phyloP scores from a whole-genome alignment of 2,797 vertebrate genomes.

The Tachyglossus aculeatus region DNA sequence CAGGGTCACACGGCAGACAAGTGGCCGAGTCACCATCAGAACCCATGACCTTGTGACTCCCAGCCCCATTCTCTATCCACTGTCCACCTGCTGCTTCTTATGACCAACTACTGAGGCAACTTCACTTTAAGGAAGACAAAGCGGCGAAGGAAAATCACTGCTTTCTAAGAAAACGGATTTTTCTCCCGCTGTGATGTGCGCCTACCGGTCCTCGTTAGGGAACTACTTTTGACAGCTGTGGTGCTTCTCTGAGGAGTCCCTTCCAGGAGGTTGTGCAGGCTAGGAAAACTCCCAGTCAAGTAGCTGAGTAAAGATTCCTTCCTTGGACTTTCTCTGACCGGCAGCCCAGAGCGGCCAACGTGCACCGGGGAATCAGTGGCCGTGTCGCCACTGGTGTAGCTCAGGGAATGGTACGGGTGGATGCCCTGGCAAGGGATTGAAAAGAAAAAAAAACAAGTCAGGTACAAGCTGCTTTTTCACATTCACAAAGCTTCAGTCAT shows the following conservation, averaged over 20 bases:
- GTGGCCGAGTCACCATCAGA: no score
- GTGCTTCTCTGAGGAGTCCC: conserved; percentile 87
- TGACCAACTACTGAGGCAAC: no score
- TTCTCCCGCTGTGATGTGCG: no score
- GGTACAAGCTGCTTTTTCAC: no score
- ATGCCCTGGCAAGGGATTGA: conserved; percentile 85
- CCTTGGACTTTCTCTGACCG: conserved; percentile 90
- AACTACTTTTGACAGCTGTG: conserved; percentile 86
- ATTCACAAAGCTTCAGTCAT: background rate
- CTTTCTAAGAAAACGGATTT: no score
- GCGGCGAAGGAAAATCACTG: no score
- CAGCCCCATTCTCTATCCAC: no score
- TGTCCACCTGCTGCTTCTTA: no score
- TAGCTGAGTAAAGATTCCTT: conserved; percentile 97
- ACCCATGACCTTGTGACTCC: no score
- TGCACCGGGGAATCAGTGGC: conserved; percentile 96
- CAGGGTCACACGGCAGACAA: no score
- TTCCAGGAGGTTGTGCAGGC: conserved; percentile 95
- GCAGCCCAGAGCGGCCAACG: conserved; percentile 79
- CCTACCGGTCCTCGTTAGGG: conserved; percentile 92
- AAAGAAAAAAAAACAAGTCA: no score
- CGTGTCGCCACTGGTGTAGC: conserved; percentile 97
- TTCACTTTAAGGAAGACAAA: no score
- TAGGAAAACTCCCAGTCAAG: conserved; percentile 95
- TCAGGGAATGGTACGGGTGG: conserved; percentile 96